Percentiles rank a stretch among this genome's conserved stretches.
phyloP scores from a whole-genome alignment of 2,113 vertebrate species.

The Vireo altiloquus region DNA sequence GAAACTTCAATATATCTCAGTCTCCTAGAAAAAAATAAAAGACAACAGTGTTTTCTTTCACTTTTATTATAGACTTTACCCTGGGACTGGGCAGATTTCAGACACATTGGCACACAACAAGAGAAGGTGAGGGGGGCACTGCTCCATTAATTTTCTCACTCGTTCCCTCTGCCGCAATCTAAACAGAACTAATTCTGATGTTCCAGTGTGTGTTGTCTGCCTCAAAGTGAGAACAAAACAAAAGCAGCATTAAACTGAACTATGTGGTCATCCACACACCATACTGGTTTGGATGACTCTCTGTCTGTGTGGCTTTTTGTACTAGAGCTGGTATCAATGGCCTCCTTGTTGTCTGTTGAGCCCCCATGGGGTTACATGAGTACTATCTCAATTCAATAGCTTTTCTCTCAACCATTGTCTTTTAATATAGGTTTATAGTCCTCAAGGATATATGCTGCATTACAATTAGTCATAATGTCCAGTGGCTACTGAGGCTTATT shows the following conservation, averaged over 20 bases:
- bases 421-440: constrained; percentile 76
- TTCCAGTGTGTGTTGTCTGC: constrained; percentile 61
- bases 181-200: constrained; percentile 70
- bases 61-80: not conserved
- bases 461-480: constrained; percentile 78
- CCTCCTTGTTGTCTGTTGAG: constrained; percentile 74
- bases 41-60: not conserved
- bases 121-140: not conserved
- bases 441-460: constrained; percentile 76
- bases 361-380: constrained; percentile 76
- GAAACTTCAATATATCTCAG: not conserved
- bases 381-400: constrained; percentile 76
- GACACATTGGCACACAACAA: not conserved
- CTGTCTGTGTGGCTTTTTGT: constrained; percentile 67
- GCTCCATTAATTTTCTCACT: constrained; percentile 2
- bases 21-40: not conserved
- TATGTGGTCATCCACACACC: constrained; percentile 70
- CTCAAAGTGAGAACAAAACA: constrained; percentile 72
- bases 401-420: constrained; percentile 75
- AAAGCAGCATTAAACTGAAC: constrained; percentile 72
- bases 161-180: constrained; percentile 39
- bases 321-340: constrained; percentile 73
- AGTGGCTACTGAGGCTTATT: constrained; percentile 71
- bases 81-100: constrained; percentile 1
- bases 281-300: constrained; percentile 69